These are phyloP conservation scores for Platysternon megacephalum DNA, from an alignment of 2,113 vertebrate species.

Conservation along the genomic window DNA sequence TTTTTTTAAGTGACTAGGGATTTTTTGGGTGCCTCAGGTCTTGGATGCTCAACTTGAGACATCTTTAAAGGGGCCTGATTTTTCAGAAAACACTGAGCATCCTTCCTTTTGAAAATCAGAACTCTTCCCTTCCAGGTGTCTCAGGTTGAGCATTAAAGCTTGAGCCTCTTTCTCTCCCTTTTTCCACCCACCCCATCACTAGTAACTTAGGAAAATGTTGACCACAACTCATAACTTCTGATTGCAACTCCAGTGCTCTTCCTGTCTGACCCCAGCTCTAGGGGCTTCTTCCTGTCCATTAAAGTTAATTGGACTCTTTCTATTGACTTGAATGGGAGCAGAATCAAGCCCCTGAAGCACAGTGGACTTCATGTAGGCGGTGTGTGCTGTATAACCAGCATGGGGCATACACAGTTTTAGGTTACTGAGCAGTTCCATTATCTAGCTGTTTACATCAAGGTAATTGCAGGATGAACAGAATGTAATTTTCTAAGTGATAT, in stretches of 20 bases:
- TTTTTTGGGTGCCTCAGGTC: not conserved
- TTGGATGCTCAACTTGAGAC: not conserved
- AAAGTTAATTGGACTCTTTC: slow-evolving; percentile 42
- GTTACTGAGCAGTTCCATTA: not conserved
- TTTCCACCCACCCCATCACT: not conserved
- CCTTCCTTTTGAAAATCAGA: slow-evolving; percentile 11
- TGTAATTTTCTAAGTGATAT: not conserved
- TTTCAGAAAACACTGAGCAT: not conserved
- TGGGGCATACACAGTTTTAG: not conserved
- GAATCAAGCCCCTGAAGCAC: not conserved
- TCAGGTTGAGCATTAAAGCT: slow-evolving; percentile 13
- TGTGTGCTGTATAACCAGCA: not conserved
- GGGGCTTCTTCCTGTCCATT: slow-evolving; percentile 15
- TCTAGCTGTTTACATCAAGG: slow-evolving; percentile 4
- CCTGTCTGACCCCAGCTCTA: slow-evolving; percentile 3
- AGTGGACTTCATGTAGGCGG: not conserved
- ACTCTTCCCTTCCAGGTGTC: not conserved
- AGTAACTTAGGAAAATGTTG: not conserved
- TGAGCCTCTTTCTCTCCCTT: not conserved
- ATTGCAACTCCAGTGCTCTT: slow-evolving; percentile 13
- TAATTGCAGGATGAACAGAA: not conserved
- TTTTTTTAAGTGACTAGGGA: slow-evolving; percentile 13
- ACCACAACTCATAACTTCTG: not conserved
- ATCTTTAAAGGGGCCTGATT: not conserved
- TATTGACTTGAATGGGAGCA: slow-evolving; percentile 43